Conservation (phyloP, 2,113 vertebrate genomes). For the Solea senegalensis region DNA sequence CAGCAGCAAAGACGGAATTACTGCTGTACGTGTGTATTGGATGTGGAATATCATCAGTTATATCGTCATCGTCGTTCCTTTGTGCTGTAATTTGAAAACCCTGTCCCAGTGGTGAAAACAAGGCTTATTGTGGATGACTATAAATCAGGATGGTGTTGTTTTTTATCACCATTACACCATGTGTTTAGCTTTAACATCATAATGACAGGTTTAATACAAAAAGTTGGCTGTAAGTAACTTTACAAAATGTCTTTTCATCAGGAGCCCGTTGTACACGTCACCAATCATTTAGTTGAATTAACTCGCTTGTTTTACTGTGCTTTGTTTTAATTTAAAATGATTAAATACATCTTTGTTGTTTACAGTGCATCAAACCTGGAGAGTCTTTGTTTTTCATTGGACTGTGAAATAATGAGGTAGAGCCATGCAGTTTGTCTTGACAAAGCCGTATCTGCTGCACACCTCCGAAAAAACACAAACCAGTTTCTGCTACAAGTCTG, state of each 20-base stretch:
- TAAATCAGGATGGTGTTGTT: too few species aligned
- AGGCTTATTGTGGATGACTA: too few species aligned
- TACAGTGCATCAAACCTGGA: constrained; percentile 28
- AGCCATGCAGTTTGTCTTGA: constrained; percentile 47
- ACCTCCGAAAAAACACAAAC: constrained; percentile 1
- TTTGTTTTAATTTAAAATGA: constrained; percentile 35
- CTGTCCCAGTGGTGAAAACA: too few species aligned
- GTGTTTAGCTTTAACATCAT: background rate
- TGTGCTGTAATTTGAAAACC: too few species aligned
- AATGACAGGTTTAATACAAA: background rate
- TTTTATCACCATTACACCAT: too few species aligned
- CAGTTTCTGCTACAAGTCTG: constrained; percentile 20
- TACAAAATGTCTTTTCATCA: background rate
- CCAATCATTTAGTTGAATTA: constrained; percentile 25
- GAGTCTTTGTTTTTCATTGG: constrained; percentile 12
- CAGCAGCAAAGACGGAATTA: background rate
- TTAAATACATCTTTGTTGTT: constrained; percentile 20
- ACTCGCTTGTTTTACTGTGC: constrained; percentile 58
- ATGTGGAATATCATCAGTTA: too few species aligned
- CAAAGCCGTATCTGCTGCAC: constrained; percentile 33
- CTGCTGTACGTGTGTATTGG: background rate
- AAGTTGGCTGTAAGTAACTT: background rate
- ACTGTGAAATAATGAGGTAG: constrained; percentile 64
- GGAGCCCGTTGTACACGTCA: constrained; percentile 35
- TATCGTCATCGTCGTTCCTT: too few species aligned